Percentiles rank a stretch among this genome's conserved stretches.
Evolutionary conservation across 2,888 invertebrate species (phyloP).

Genomic region (Chorisops tibialis): DNA sequence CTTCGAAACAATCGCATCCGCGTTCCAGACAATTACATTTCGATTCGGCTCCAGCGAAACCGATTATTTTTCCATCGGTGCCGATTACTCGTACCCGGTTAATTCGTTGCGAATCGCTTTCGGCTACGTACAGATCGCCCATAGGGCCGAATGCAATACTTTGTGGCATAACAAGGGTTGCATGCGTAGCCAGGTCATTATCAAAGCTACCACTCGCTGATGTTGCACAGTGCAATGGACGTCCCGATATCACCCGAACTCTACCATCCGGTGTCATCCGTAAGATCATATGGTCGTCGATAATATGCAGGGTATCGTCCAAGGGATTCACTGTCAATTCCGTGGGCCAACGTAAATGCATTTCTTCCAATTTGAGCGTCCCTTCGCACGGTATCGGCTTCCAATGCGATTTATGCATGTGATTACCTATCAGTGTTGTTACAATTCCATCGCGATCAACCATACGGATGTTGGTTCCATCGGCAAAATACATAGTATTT

Average conservation of each 20-base stretch:
- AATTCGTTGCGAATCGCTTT: conserved; percentile 92
- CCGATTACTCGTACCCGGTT: conserved; percentile 88
- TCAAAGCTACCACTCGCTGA: conserved; percentile 71
- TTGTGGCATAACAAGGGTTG: conserved; percentile 88
- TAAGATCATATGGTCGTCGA: conserved; percentile 93
- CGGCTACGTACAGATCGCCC: conserved; percentile 90
- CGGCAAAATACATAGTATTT: conserved; percentile 90
- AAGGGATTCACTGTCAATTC: conserved; percentile 91
- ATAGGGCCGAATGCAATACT: conserved; percentile 91
- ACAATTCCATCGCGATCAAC: conserved; percentile 90
- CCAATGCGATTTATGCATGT: conserved; percentile 91
- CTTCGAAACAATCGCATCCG: conserved; percentile 89
- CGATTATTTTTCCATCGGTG: conserved; percentile 87
- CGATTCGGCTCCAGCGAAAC: conserved; percentile 92
- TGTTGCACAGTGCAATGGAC: conserved; percentile 88
- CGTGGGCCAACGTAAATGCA: conserved; percentile 94
- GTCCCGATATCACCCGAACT: conserved; percentile 88
- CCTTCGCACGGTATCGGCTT: conserved; percentile 91
- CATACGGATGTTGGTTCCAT: conserved; percentile 91
- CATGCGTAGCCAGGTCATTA: conserved; percentile 84
- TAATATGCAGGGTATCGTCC: conserved; percentile 91
- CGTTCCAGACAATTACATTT: conserved; percentile 90
- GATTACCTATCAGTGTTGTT: conserved; percentile 86
- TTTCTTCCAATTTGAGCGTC: conserved; percentile 86
- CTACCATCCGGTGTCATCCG: conserved; percentile 88